Base-by-base conservation (phyloP, 2,113 vertebrate species). In the Eurystomus gularis region DNA sequence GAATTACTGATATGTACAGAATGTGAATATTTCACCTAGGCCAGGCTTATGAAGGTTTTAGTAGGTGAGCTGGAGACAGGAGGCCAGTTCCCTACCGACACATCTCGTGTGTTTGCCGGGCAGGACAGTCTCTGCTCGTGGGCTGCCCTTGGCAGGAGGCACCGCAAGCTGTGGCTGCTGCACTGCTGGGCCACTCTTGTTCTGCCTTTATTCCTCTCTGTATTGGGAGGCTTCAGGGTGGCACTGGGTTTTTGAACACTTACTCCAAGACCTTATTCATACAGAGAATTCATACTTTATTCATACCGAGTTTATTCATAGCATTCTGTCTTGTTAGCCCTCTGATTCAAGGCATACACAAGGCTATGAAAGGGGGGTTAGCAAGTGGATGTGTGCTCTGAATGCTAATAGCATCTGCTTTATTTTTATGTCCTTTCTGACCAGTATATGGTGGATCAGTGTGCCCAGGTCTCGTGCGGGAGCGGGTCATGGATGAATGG, bases 361-460 rank as follows among this genome's bases (percentile, higher is more conserved):
- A 48, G 94, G 92, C 96, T 92, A 4, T 96, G 95, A 96, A 97
- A 96, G 96, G 95, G 96, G 95, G 95, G 91, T 96, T 95, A 96
- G 91, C 86, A 66, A 97, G 94, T 92, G 94, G 65, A 21, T 35
- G 86, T 94, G 94, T 96, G 94, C 93, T 82, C 77, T 6, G 96
- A 94, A 96, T 97, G 95, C 95, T 97, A 96, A 96, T 97, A 75
- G 89, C 92, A 95, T 81, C 83, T 82, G 88, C 95, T 96, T 96
- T 97, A 79, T 95, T 91, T 91, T 86, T 93, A 46, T 96, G 93
- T 89, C 95, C 77, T 87, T 94, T 94, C 70, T 2, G 2, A 91
- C 12, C 3, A 54, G 72, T 40, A 71, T 65, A 58, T 87, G 95
- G 96, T 84, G 88, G 91, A 91, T 97, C 96, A 92, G 91, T 5